These are phyloP conservation scores for Oncorhynchus masou DNA, from an alignment of 2,113 vertebrate genomes.

Conservation along the genomic window DNA sequence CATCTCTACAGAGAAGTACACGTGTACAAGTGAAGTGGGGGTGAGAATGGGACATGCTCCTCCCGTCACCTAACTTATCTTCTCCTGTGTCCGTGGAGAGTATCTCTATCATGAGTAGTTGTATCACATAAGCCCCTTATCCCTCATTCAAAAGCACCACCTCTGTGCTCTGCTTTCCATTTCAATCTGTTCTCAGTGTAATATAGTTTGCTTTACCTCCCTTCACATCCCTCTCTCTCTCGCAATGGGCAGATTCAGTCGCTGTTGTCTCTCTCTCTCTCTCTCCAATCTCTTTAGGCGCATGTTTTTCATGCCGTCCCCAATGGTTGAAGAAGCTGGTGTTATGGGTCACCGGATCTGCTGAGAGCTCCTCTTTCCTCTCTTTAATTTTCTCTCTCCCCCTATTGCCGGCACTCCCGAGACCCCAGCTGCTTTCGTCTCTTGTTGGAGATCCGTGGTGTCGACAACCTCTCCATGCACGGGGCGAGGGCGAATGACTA, in stretches of 20 bases:
- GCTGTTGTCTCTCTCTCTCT: conserved; percentile 32
- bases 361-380: background rate
- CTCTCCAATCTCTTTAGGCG: conserved; percentile 56
- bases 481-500: conserved; percentile 51
- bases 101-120: background rate
- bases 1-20: background rate
- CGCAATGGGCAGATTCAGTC: conserved; percentile 35
- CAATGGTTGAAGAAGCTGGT: conserved; percentile 22
- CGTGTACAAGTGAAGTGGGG: background rate
- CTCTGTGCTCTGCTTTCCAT: conserved; percentile 36
- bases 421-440: conserved; percentile 23
- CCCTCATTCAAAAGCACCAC: conserved; percentile 31
- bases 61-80: background rate
- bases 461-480: conserved; percentile 57
- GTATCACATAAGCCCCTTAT: conserved; percentile 51
- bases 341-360: conserved; percentile 58
- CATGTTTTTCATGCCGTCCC: conserved; percentile 51
- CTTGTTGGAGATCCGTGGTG: conserved; percentile 31
- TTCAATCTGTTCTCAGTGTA: conserved; percentile 58
- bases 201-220: conserved; percentile 57
- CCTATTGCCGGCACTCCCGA: background rate
- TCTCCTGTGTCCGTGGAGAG: background rate
- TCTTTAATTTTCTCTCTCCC: background rate
- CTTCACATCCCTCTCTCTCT: conserved; percentile 40
- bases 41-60: background rate